A percentile compares a stretch with the other conserved stretches of the same genome.
Evolutionary conservation across 2,113 vertebrate species (phyloP).

Genomic region (Thinocorus orbignyianus): DNA sequence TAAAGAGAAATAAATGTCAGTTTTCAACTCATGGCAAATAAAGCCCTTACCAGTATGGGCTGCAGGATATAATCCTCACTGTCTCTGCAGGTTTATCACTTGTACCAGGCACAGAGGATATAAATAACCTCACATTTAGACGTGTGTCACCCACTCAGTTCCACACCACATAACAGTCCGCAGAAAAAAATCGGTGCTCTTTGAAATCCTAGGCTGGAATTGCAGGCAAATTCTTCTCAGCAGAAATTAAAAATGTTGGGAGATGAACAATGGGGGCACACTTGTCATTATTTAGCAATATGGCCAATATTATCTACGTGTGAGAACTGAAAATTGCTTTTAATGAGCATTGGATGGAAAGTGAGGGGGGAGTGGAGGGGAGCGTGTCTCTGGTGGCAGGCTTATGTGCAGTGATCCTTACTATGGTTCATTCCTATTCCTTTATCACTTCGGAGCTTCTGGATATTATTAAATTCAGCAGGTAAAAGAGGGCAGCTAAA

Average conservation of each 20-base stretch:
- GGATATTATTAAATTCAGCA: neutral
- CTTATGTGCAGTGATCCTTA: no score
- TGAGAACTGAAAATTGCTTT: neutral
- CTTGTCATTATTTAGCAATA: neutral
- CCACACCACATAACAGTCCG: neutral
- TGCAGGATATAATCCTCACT: neutral
- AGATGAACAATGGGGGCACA: neutral
- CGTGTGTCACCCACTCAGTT: neutral
- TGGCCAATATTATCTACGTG: neutral
- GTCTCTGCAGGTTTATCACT: slow-evolving; percentile 20
- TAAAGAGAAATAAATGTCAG: slow-evolving; percentile 34
- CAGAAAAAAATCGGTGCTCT: slow-evolving; percentile 3
- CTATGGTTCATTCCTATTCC: neutral
- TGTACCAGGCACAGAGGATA: neutral
- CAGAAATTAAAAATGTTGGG: neutral
- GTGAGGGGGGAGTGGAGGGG: no score
- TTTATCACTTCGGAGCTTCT: neutral
- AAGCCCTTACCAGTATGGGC: neutral
- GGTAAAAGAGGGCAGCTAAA: neutral
- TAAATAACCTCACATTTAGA: slow-evolving; percentile 31
- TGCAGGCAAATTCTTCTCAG: neutral
- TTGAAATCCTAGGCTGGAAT: neutral
- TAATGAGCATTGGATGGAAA: no score
- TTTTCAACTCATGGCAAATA: neutral
- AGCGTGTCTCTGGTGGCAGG: neutral